Evolutionary conservation across 2,888 invertebrate genomes (phyloP).

Genomic region (Papilio elwesi): DNA sequence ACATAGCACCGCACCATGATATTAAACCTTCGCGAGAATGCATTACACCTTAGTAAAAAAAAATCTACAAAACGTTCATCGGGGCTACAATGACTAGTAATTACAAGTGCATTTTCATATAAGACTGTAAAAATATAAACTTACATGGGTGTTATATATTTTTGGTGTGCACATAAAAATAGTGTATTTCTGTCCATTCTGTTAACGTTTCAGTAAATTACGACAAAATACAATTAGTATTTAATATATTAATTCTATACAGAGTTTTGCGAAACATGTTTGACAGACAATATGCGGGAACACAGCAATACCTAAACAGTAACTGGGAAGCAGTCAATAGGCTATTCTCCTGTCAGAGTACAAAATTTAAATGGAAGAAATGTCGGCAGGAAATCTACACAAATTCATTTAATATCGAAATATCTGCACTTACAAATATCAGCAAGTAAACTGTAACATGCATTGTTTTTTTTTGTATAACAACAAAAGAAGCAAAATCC

Average conservation of each 20-base stretch:
- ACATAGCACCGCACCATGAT: conserved; percentile 63
- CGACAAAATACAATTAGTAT: no score
- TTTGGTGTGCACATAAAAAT: no score
- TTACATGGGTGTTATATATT: no score
- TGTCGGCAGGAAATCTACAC: not conserved
- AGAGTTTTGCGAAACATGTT: no score
- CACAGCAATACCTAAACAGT: no score
- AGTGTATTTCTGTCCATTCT: not conserved
- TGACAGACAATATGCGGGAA: no score
- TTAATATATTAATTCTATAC: no score
- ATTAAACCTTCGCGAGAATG: conserved; percentile 48
- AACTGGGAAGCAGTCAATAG: no score
- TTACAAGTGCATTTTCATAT: not conserved
- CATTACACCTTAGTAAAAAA: conserved; percentile 30
- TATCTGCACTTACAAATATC: not conserved
- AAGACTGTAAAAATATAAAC: no score
- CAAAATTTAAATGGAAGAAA: not conserved
- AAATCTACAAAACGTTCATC: conserved; percentile 25
- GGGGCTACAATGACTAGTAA: conserved; percentile 35
- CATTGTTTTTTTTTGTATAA: not conserved
- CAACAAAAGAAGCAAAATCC: not conserved
- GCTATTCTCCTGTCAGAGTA: not conserved
- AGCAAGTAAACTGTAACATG: not conserved
- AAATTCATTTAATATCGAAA: no score
- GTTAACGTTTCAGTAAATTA: no score